Conservation (phyloP, 1,140 invertebrate genomes). For the Bombus consobrinus region DNA sequence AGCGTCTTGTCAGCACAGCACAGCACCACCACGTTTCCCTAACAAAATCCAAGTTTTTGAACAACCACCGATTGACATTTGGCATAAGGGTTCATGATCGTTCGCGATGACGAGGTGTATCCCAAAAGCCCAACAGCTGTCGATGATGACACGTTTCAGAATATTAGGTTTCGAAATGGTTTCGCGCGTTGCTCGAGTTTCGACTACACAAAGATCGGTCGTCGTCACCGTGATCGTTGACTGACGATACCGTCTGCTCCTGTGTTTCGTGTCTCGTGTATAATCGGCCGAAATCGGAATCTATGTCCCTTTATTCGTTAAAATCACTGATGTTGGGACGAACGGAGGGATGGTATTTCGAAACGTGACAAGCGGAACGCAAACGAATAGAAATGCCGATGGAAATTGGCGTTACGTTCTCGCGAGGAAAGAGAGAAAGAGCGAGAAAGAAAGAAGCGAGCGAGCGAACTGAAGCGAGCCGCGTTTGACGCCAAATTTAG, state of each 20-base stretch:
- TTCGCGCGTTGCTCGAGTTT: conserved; percentile 25
- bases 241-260: neutral
- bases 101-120: neutral
- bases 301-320: neutral
- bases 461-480: conserved; percentile 12
- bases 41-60: neutral
- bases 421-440: conserved; percentile 29
- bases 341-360: neutral
- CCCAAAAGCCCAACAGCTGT: neutral
- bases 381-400: neutral
- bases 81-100: neutral
- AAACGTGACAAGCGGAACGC: conserved; percentile 2
- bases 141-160: neutral
- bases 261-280: neutral
- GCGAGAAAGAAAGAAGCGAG: conserved; percentile 14
- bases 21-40: neutral
- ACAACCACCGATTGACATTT: conserved; percentile 8
- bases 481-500: neutral
- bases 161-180: neutral
- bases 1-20: neutral
- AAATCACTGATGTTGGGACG: neutral
- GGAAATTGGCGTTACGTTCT: conserved; percentile 17
- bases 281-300: neutral
- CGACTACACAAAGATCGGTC: neutral
- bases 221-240: conserved; percentile 19